Conservation (phyloP, 2,113 vertebrate species). For the Rhinoptilus africanus region DNA sequence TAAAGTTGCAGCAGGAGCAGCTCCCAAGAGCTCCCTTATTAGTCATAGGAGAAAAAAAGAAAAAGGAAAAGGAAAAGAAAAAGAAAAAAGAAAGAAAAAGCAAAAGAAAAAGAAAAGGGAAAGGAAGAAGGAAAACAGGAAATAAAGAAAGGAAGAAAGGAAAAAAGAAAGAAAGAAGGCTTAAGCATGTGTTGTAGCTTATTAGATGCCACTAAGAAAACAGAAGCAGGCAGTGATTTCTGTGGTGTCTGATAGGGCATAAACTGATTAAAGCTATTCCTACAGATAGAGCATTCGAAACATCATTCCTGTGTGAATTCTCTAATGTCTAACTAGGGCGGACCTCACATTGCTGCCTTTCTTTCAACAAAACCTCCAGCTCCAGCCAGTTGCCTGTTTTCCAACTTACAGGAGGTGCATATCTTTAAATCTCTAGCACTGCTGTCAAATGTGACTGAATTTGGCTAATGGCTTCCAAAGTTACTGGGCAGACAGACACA, state of each 20-base stretch:
- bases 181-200: not conserved
- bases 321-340: not conserved
- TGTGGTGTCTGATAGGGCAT: not conserved
- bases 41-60: not conserved
- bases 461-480: constrained; percentile 5
- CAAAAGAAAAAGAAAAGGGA: not conserved
- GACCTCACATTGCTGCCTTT: not conserved
- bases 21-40: not conserved
- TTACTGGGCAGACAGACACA: not conserved
- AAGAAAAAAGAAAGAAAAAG: no score
- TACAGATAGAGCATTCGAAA: not conserved
- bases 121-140: accelerated
- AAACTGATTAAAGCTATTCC: not conserved
- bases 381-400: not conserved
- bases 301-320: not conserved
- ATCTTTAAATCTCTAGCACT: not conserved
- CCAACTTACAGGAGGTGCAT: not conserved
- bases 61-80: accelerated
- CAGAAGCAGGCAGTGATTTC: not conserved
- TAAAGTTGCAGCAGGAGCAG: not conserved
- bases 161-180: accelerated
- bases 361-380: not conserved
- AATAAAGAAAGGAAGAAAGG: not conserved
- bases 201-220: not conserved
- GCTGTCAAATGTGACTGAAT: not conserved